phyloP scores from a whole-genome alignment of 1,140 invertebrate species.

The Drosophila busckii region DNA sequence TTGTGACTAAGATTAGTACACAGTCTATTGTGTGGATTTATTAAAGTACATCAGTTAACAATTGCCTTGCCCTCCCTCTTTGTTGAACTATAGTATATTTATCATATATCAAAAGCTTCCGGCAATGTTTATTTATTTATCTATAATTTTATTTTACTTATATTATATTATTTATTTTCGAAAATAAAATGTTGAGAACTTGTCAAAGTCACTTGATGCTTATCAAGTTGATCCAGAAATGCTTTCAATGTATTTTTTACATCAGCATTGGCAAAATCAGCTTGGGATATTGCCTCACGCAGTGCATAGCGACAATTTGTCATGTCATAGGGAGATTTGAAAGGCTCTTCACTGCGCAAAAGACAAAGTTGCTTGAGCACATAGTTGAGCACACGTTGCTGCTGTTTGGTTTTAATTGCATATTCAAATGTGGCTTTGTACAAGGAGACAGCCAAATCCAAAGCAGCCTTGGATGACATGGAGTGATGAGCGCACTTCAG shows the following conservation, averaged over 20 bases:
- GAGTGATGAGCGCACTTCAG: constrained; percentile 83
- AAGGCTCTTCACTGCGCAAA: constrained; percentile 84
- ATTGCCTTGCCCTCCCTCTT: too few species aligned
- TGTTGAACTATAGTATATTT: too few species aligned
- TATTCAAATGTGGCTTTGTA: constrained; percentile 82
- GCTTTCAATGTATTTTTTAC: constrained; percentile 81
- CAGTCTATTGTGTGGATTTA: too few species aligned
- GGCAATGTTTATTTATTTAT: too few species aligned
- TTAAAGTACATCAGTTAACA: too few species aligned
- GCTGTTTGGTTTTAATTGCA: constrained; percentile 78
- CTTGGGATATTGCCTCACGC: constrained; percentile 80
- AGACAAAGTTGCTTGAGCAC: constrained; percentile 85
- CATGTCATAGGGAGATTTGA: constrained; percentile 81
- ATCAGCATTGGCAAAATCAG: constrained; percentile 80
- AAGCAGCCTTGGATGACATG: constrained; percentile 80
- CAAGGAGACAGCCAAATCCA: constrained; percentile 81
- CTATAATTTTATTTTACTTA: too few species aligned
- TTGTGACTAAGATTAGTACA: too few species aligned
- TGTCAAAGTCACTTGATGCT: constrained; percentile 12
- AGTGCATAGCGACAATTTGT: constrained; percentile 82
- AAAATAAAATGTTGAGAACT: too few species aligned
- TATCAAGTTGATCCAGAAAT: constrained; percentile 81
- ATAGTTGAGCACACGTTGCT: constrained; percentile 82
- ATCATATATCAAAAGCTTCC: too few species aligned
- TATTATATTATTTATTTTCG: too few species aligned